Percentiles rank a stretch among this genome's conserved stretches.
Conservation (phyloP, 2,888 invertebrate species). For the Drosophila quasianomalipes region DNA sequence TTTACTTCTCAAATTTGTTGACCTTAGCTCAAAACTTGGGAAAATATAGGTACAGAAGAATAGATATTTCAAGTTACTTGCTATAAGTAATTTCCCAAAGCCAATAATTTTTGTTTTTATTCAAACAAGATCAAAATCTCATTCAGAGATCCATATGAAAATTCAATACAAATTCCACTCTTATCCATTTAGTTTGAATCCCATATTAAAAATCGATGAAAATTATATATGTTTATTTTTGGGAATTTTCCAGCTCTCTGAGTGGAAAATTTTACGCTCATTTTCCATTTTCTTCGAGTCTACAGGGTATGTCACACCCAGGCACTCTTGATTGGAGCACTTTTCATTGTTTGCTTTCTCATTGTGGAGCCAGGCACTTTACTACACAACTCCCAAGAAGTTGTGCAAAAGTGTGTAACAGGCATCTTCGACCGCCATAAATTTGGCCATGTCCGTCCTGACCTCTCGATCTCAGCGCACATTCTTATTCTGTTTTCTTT, state of each 20-base stretch:
- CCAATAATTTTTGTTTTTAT: background rate
- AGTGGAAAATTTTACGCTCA: background rate
- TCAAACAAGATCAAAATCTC: background rate
- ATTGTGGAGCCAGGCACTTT: slow-evolving; percentile 25
- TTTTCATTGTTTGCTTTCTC: slow-evolving; percentile 40
- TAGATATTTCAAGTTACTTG: background rate
- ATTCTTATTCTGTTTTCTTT: background rate
- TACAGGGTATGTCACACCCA: slow-evolving; percentile 28
- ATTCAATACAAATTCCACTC: background rate
- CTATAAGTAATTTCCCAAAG: background rate
- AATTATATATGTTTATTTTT: too few species aligned
- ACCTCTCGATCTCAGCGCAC: slow-evolving; percentile 1
- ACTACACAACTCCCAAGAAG: slow-evolving; percentile 19
- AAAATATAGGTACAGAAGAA: background rate
- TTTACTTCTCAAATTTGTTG: too few species aligned
- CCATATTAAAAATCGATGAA: background rate
- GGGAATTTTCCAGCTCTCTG: background rate
- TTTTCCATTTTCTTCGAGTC: background rate
- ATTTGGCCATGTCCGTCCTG: background rate
- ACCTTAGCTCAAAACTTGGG: too few species aligned
- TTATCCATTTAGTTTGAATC: background rate
- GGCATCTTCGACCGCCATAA: background rate
- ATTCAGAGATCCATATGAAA: background rate
- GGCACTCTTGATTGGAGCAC: slow-evolving; percentile 45
- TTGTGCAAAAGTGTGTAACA: background rate